Percentiles rank a stretch among this genome's conserved stretches.
Conservation (phyloP, 2,888 invertebrate species). For the Acholoe squamosa region DNA sequence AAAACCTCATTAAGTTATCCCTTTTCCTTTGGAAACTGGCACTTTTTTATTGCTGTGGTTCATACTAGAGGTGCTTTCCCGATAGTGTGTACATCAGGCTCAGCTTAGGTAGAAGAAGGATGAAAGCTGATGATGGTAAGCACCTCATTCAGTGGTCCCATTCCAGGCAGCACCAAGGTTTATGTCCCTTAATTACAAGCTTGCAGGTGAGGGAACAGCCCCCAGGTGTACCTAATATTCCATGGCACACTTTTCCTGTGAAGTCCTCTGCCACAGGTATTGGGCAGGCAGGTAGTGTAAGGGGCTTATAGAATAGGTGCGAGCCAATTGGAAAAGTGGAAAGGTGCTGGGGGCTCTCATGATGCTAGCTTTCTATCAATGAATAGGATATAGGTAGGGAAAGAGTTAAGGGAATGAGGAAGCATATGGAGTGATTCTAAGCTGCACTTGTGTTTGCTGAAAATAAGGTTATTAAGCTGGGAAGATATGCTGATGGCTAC, state of each 20-base stretch:
- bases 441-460: conserved; percentile 5
- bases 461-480: not conserved
- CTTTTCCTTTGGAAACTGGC: no score
- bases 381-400: no score
- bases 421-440: not conserved
- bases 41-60: no score
- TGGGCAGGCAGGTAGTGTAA: not conserved
- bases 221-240: not conserved
- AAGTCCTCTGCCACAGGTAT: not conserved
- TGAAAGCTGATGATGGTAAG: not conserved
- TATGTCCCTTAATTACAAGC: conserved; percentile 2
- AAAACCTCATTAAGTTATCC: no score
- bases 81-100: no score
- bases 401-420: not conserved
- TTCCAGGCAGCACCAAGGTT: not conserved
- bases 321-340: not conserved
- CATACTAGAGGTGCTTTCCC: no score
- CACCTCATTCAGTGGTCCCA: not conserved
- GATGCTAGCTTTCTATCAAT: no score
- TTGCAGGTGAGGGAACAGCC: not conserved
- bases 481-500: not conserved
- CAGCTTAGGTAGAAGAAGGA: not conserved
- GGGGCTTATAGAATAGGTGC: not conserved
- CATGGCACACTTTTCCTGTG: not conserved
- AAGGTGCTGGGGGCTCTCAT: no score